Evolutionary conservation across 2,888 invertebrate genomes (phyloP).

Genomic region (Polietes domitor): DNA sequence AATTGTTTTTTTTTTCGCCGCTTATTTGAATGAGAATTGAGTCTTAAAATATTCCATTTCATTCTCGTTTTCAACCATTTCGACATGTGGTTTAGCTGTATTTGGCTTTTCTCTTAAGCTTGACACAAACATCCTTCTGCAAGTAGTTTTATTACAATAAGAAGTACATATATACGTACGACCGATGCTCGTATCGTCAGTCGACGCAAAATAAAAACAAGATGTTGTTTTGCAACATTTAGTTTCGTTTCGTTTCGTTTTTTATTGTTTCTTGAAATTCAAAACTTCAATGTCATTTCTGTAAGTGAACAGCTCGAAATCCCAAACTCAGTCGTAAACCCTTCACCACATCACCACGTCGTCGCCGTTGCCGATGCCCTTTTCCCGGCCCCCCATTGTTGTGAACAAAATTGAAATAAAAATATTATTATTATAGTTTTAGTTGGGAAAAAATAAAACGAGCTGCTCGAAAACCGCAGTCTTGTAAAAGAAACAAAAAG

Average conservation of each 20-base stretch:
- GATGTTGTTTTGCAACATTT: constrained; percentile 23
- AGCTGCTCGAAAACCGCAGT: constrained; percentile 16
- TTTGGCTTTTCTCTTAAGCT: constrained; percentile 37
- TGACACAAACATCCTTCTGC: constrained; percentile 56
- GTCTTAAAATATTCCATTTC: no score
- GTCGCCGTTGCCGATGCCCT: neutral
- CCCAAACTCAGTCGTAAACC: constrained; percentile 9
- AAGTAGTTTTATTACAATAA: constrained; percentile 47
- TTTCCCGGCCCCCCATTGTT: neutral
- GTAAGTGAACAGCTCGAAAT: neutral
- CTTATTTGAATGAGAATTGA: no score
- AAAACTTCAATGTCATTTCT: constrained; percentile 35
- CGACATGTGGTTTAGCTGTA: no score
- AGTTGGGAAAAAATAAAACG: neutral
- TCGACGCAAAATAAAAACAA: neutral
- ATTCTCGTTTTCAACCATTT: no score
- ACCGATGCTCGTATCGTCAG: constrained; percentile 21
- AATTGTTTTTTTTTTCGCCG: no score
- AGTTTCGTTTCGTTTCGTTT: neutral
- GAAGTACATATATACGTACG: neutral
- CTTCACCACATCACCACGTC: neutral
- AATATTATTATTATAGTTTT: constrained; percentile 19
- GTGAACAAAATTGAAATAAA: constrained; percentile 3
- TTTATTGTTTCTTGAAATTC: constrained; percentile 21
- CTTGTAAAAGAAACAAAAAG: neutral